phyloP scores from a whole-genome alignment of 2,113 vertebrate species.

The Scopus umbretta region DNA sequence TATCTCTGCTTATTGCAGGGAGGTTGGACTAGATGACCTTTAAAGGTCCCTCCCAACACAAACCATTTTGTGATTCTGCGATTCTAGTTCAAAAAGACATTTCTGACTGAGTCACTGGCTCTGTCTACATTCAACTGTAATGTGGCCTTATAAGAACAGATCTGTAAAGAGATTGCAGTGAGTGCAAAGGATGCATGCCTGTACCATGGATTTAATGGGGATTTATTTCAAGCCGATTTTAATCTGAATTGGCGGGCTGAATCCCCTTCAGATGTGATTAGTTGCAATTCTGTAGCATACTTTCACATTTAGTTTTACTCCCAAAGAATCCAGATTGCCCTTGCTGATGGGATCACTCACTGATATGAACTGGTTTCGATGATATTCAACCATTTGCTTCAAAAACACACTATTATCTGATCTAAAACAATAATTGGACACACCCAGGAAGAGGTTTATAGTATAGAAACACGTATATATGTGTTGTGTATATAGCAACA shows the following conservation, averaged over 20 bases:
- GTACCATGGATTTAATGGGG: neutral
- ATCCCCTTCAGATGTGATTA: neutral
- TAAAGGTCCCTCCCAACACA: neutral
- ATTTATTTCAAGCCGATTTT: neutral
- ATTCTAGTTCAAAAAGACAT: neutral
- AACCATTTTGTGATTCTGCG: neutral
- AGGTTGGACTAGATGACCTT: neutral
- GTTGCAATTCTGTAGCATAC: neutral
- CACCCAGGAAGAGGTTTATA: neutral
- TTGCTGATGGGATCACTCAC: neutral
- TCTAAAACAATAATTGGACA: neutral
- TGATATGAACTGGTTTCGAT: neutral
- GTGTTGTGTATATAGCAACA: neutral
- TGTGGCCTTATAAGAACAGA: neutral
- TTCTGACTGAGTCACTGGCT: neutral
- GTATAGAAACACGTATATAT: neutral
- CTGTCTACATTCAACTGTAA: neutral
- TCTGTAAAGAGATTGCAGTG: neutral
- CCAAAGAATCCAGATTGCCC: neutral
- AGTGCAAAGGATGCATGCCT: neutral
- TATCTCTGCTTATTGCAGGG: neutral
- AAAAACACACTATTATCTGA: neutral
- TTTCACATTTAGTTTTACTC: neutral
- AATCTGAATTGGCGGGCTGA: neutral
- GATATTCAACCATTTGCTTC: neutral